Percentiles rank a stretch among this genome's conserved stretches.
Evolutionary conservation across 2,888 invertebrate species (phyloP).

Genomic region (Ectropis crepuscularia): DNA sequence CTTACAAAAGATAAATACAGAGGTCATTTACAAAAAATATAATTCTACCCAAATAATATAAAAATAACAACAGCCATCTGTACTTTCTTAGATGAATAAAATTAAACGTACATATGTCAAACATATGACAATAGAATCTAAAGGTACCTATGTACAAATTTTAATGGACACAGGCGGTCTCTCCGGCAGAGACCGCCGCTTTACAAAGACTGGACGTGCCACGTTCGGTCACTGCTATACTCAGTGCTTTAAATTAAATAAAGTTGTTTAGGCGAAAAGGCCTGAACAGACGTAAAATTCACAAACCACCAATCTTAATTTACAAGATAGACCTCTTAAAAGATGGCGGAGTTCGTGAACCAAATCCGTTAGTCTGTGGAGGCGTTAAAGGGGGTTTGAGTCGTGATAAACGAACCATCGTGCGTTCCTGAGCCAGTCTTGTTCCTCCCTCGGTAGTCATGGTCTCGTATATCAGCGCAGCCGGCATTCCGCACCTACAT

Average conservation of each 20-base stretch:
- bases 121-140: constrained; percentile 84
- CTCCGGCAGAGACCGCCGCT: constrained; percentile 58
- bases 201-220: constrained; percentile 74
- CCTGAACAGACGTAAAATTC: constrained; percentile 41
- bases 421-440: constrained; percentile 43
- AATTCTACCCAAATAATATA: constrained; percentile 85
- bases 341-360: no score
- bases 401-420: constrained; percentile 51
- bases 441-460: constrained; percentile 32
- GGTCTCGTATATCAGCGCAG: constrained; percentile 3
- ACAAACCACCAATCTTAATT: no score
- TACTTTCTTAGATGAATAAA: constrained; percentile 85
- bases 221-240: constrained; percentile 74
- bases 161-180: constrained; percentile 67
- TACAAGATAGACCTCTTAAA: no score
- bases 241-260: constrained; percentile 62
- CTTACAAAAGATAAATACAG: constrained; percentile 83
- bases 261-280: constrained; percentile 61
- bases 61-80: constrained; percentile 85
- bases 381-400: constrained; percentile 6
- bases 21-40: constrained; percentile 85
- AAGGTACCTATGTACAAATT: constrained; percentile 80
- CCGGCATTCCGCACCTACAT: constrained; percentile 34
- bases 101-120: constrained; percentile 83
- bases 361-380: no score